Percentiles rank a stretch among this genome's conserved stretches.
Evolutionary conservation across 2,113 vertebrate genomes (phyloP).

Genomic region (Xyrauchen texanus): DNA sequence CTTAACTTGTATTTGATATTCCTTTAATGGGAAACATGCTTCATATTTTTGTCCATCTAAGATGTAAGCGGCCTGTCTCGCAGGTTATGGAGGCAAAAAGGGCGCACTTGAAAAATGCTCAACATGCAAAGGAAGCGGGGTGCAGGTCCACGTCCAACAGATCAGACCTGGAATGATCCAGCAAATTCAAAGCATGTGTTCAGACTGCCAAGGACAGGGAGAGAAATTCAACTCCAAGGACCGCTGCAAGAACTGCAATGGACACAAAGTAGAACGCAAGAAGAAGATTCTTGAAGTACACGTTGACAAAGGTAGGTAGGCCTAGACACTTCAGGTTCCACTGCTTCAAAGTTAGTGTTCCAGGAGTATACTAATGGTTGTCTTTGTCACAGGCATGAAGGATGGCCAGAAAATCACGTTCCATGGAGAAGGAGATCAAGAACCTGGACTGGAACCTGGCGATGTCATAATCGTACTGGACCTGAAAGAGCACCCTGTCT

Average conservation of each 20-base stretch:
- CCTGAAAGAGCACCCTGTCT: conserved; percentile 87
- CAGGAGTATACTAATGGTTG: not conserved
- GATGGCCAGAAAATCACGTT: conserved; percentile 94
- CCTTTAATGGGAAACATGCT: not conserved
- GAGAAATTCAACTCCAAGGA: conserved; percentile 90
- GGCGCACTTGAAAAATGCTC: conserved; percentile 89
- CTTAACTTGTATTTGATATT: not conserved
- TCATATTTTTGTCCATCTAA: not conserved
- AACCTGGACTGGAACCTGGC: conserved; percentile 92
- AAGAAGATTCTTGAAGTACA: conserved; percentile 96
- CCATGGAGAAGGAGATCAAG: conserved; percentile 94
- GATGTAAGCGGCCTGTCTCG: not conserved
- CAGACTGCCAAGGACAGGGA: conserved; percentile 92
- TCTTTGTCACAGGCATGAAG: conserved; percentile 84
- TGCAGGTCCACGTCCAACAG: conserved; percentile 90
- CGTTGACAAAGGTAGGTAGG: conserved; percentile 87
- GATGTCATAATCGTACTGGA: conserved; percentile 93
- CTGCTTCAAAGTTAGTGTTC: not conserved
- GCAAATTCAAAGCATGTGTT: conserved; percentile 92
- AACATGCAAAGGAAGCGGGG: conserved; percentile 89
- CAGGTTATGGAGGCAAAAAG: conserved; percentile 92
- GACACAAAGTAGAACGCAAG: conserved; percentile 89
- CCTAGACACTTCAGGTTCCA: not conserved
- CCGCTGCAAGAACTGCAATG: conserved; percentile 88
- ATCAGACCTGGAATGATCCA: conserved; percentile 96